Evolutionary conservation across 2,797 vertebrate species (phyloP), one percentile per base, ranked within the genome.

Genomic region (Vipera ursinii): DNA sequence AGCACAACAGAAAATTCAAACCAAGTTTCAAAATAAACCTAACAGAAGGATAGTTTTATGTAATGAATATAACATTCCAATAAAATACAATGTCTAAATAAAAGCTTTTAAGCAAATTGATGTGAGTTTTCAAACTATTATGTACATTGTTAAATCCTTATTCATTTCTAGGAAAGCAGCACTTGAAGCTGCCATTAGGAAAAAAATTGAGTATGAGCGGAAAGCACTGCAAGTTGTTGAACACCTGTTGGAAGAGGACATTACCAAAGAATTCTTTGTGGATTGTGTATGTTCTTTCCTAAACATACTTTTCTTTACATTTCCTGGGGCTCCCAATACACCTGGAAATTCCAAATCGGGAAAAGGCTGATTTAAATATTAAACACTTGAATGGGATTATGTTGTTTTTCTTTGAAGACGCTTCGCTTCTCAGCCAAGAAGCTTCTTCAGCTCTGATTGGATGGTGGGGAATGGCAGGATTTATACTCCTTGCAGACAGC

Each of bases 151-250:
- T 91, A 17, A 3, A 0, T 88, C 28, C 95, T 69, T 93, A 2
- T 89, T 96, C 44, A 89, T 57, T 96, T 96, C 89, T 95, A 99
- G 99, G 97, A 99, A 97, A 96, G 98, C 98, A 91, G 95, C 95
- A n/a, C 86, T 99, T 91, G 98, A 97, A 95, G 98, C 98, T 93
- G 97, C 96, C 85, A 94, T 99, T 90, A 97, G 96, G 95, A 98
- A 97, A 95, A 99, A 98, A 95, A 95, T 98, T 87, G 98, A 99
- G 59, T 97, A 97, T 95, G 99, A 99, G 94, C 98, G 96, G 92
- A 98, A 98, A 97, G 99, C 99, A 1, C 93, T 98, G 93, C 93
- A 93, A 92, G 93, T 99, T 92, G 99, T 99, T 92, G 98, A 99
- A 97, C 97, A 98, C 1, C 98, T 99, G n/a, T 96, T 99, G 94